phyloP scores from a whole-genome alignment of 2,797 vertebrate genomes.

The Platyrinchus mystaceus region DNA sequence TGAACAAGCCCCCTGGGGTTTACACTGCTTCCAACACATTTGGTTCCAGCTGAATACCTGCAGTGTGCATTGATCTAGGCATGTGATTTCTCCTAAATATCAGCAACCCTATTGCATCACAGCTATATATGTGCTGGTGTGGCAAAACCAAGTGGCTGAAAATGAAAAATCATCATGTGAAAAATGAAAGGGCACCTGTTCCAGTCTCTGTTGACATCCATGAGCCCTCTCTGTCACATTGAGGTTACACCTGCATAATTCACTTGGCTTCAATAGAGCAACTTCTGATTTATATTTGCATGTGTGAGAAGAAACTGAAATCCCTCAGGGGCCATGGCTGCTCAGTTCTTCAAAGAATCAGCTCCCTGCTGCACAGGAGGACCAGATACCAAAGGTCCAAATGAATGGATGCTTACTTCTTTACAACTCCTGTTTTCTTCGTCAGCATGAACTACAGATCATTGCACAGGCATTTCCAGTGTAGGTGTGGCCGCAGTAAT shows the following conservation, averaged over 20 bases:
- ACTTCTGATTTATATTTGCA: conserved; percentile 38
- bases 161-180: conserved; percentile 7
- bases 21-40: conserved; percentile 57
- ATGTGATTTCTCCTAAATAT: conserved; percentile 63
- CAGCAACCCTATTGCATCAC: conserved; percentile 37
- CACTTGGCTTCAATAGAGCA: neutral
- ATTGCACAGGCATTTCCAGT: conserved; percentile 53
- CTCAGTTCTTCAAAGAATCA: conserved; percentile 18
- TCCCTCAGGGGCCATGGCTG: neutral
- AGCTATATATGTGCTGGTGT: neutral
- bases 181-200: conserved; percentile 50
- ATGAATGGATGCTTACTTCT: neutral
- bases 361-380: neutral
- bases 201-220: neutral
- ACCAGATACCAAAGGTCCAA: neutral
- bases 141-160: conserved; percentile 5
- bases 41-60: conserved; percentile 73
- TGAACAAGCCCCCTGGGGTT: conserved; percentile 49
- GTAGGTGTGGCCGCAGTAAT: conserved; percentile 58
- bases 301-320: neutral
- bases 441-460: neutral
- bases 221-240: neutral
- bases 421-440: conserved; percentile 4
- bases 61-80: conserved; percentile 65
- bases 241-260: conserved; percentile 36